Evolutionary conservation across 2,888 invertebrate genomes (phyloP).

Genomic region (Lysandra bellargus): DNA sequence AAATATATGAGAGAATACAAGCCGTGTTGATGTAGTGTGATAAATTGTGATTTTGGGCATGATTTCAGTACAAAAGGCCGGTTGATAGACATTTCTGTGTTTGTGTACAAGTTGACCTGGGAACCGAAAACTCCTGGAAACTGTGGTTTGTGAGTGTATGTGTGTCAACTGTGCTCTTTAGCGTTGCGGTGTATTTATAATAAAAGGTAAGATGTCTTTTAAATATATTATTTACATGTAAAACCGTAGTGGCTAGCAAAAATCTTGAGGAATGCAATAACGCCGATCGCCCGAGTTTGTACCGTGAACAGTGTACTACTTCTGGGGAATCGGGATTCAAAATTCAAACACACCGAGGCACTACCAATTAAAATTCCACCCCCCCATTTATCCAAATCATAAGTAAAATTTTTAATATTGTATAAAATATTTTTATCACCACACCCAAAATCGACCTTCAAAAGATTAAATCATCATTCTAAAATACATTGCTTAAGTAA

Average conservation of each 20-base stretch:
- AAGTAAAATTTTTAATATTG: not conserved
- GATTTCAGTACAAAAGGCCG: conserved; percentile 54
- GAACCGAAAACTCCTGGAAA: conserved; percentile 57
- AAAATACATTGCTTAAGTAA: conserved; percentile 5
- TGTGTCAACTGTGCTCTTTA: conserved; percentile 63
- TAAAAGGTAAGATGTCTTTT: conserved; percentile 53
- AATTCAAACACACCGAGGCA: not conserved
- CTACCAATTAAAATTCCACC: not conserved
- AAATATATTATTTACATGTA: not conserved
- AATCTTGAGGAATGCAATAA: not conserved
- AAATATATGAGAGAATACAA: conserved; percentile 65
- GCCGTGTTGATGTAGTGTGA: conserved; percentile 51
- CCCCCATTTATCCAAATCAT: not conserved
- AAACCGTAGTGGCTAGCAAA: not conserved
- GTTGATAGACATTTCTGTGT: conserved; percentile 56
- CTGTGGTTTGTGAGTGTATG: conserved; percentile 66
- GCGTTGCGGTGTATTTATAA: conserved; percentile 53
- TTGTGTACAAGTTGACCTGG: conserved; percentile 59
- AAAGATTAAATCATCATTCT: conserved; percentile 25
- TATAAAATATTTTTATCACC: conserved; percentile 14
- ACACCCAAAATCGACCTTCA: conserved; percentile 28
- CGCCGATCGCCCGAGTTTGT: not conserved
- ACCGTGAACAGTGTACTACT: not conserved
- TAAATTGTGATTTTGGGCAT: conserved; percentile 48
- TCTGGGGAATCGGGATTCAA: not conserved